Conservation (phyloP, 1,140 invertebrate genomes). For the Watersipora subatra region DNA sequence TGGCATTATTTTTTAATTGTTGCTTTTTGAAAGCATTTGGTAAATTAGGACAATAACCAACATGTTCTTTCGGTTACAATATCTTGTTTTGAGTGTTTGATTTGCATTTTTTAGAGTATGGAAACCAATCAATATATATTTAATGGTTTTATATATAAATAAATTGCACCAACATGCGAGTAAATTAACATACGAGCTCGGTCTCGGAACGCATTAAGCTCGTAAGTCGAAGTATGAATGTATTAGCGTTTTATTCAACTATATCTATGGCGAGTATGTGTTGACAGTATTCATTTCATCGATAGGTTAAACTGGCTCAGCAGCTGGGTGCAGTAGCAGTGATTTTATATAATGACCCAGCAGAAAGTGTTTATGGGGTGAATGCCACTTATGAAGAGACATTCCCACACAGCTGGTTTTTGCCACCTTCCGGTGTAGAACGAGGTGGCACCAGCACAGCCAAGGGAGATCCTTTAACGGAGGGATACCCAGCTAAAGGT, state of each 20-base stretch:
- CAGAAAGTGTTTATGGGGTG: constrained; percentile 32
- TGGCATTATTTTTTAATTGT: too few species aligned
- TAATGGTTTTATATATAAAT: too few species aligned
- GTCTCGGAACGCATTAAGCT: too few species aligned
- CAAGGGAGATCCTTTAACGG: constrained; percentile 41
- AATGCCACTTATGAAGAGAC: constrained; percentile 16
- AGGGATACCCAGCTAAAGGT: constrained; percentile 36
- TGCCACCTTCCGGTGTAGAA: constrained; percentile 42
- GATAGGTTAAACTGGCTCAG: constrained; percentile 32
- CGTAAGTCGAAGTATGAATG: too few species aligned
- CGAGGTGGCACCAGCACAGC: constrained; percentile 28
- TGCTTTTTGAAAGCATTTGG: too few species aligned
- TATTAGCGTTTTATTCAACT: not conserved
- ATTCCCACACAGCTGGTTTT: constrained; percentile 44
- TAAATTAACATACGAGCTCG: too few species aligned
- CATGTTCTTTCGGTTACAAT: too few species aligned
- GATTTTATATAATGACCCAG: constrained; percentile 44
- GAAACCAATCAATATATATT: too few species aligned
- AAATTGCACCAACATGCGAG: too few species aligned
- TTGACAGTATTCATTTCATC: constrained; percentile 9
- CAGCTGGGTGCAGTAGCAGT: constrained; percentile 34
- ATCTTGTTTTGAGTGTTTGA: too few species aligned
- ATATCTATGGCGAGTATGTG: constrained; percentile 3
- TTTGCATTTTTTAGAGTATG: too few species aligned
- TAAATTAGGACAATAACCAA: too few species aligned